Conservation (phyloP, 2,797 vertebrate species). For the Trichosurus vulpecula region DNA sequence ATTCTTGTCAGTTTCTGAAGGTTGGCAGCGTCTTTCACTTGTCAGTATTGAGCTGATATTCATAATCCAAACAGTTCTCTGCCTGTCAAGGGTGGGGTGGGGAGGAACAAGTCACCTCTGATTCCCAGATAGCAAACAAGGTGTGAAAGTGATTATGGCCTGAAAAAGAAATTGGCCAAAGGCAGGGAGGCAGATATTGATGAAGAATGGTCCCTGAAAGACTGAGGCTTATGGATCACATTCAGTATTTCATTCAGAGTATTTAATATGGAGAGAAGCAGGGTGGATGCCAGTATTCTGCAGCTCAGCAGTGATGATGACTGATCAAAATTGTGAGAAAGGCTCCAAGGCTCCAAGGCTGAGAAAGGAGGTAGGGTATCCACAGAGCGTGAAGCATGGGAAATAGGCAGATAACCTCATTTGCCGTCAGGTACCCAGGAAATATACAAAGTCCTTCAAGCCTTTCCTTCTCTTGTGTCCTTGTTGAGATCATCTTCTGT, state of each 20-base stretch:
- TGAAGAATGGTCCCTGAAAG: neutral
- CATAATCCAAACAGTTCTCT: constrained; percentile 80
- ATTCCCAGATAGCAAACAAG: constrained; percentile 73
- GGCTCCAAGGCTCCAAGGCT: too few species aligned
- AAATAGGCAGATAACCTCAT: neutral
- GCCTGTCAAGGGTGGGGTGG: constrained; percentile 69
- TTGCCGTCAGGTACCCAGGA: neutral
- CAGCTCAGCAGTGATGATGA: neutral
- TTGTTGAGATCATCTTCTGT: neutral
- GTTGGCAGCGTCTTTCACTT: constrained; percentile 75
- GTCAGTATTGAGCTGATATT: constrained; percentile 80
- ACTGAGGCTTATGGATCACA: constrained; percentile 29
- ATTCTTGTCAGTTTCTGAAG: constrained; percentile 70
- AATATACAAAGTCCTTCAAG: neutral
- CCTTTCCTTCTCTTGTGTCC: neutral
- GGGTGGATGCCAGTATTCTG: neutral
- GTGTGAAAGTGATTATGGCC: neutral
- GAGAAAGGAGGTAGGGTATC: neutral
- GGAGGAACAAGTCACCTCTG: constrained; percentile 70
- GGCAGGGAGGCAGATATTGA: neutral
- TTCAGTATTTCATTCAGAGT: neutral
- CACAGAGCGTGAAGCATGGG: neutral
- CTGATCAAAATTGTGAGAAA: neutral
- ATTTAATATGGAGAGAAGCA: neutral
- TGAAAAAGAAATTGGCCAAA: neutral